phyloP scores from a whole-genome alignment of 2,113 vertebrate genomes.

The Haliaeetus leucogaster region DNA sequence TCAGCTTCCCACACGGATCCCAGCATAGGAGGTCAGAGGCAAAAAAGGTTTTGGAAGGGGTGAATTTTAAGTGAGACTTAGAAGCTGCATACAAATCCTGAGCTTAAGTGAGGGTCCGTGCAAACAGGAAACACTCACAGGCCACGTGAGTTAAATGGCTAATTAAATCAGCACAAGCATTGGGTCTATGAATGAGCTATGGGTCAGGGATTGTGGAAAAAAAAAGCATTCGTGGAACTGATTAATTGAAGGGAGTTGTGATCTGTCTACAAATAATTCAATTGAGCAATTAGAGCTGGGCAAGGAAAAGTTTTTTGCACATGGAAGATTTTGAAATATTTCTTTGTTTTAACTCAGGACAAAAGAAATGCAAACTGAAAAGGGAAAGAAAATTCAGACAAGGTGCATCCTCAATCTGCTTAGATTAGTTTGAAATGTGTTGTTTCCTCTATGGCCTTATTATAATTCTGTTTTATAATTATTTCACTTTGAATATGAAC shows the following conservation, averaged over 20 bases:
- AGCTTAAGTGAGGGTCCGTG: not conserved
- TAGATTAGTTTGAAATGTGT: not conserved
- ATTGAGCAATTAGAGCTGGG: not conserved
- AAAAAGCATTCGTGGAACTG: not conserved
- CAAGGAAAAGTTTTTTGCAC: not conserved
- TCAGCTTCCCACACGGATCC: not conserved
- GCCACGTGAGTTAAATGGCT: not conserved
- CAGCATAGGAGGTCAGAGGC: not conserved
- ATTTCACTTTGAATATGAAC: not conserved
- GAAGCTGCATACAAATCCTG: not conserved
- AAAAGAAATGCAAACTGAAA: not conserved
- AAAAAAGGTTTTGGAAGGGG: not conserved
- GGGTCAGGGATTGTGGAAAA: not conserved
- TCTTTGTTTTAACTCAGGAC: not conserved
- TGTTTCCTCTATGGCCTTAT: not conserved
- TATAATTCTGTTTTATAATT: not conserved
- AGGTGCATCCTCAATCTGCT: not conserved
- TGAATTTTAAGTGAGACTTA: constrained; percentile 6
- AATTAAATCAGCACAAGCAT: constrained; percentile 10
- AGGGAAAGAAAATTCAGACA: not conserved
- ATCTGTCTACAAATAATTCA: constrained; percentile 21
- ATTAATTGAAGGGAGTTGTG: not conserved
- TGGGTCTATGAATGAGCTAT: not conserved
- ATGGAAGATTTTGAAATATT: not conserved
- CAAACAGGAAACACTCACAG: not conserved